Percentiles rank a stretch among this genome's conserved stretches.
phyloP scores from a whole-genome alignment of 1,140 invertebrate species.

The Brachionus rubens region DNA sequence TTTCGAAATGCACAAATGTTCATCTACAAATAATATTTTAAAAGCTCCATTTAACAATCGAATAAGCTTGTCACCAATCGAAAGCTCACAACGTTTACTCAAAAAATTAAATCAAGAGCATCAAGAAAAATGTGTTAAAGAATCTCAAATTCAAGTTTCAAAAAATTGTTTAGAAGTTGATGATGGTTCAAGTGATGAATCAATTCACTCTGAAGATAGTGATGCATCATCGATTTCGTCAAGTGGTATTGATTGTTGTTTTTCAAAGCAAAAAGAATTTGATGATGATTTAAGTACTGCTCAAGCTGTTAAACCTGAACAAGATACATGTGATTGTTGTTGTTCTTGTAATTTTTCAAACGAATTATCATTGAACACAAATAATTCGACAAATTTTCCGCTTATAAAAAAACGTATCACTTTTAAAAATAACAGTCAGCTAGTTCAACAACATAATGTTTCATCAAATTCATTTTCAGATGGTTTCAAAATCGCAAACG shows the following conservation, averaged over 20 bases:
- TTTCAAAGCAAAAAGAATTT: slow-evolving; percentile 12
- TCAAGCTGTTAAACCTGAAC: neutral
- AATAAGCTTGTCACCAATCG: slow-evolving; percentile 33
- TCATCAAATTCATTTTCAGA: slow-evolving; percentile 6
- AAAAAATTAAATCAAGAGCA: slow-evolving; percentile 1
- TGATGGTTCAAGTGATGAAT: neutral
- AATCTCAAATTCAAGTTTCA: neutral
- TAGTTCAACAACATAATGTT: slow-evolving; percentile 30
- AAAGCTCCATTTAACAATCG: slow-evolving; percentile 34
- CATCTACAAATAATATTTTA: slow-evolving; percentile 28
- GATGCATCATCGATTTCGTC: slow-evolving; percentile 30
- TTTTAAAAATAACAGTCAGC: slow-evolving; percentile 24
- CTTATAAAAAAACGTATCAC: neutral
- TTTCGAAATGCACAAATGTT: slow-evolving; percentile 46
- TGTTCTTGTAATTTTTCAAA: slow-evolving; percentile 7
- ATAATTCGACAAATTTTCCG: neutral
- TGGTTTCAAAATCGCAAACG: neutral
- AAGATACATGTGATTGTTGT: neutral
- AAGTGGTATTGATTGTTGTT: slow-evolving; percentile 31
- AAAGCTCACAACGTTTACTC: slow-evolving; percentile 1
- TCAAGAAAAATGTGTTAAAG: neutral
- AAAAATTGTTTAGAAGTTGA: neutral
- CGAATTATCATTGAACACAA: neutral
- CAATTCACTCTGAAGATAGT: neutral
- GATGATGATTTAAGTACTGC: neutral